A percentile compares a stretch with the other conserved stretches of the same genome.
Evolutionary conservation across 2,888 invertebrate species (phyloP).

Genomic region (Patella pellucida): DNA sequence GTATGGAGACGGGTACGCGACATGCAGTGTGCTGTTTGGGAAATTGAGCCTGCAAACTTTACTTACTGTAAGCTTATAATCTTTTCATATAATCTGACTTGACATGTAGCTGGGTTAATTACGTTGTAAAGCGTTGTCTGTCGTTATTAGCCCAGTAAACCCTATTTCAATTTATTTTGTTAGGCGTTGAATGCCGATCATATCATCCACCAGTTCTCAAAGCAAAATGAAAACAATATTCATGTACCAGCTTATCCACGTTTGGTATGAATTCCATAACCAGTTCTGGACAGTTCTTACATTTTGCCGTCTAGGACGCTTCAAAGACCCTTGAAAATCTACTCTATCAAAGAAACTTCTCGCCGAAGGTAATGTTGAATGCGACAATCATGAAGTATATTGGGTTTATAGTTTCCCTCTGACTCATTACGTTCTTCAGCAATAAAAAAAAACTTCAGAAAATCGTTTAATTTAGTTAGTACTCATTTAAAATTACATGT

Average conservation of each 20-base stretch:
- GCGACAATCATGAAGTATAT: no score
- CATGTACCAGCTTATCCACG: neutral
- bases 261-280: neutral
- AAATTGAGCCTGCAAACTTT: neutral
- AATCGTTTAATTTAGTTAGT: no score
- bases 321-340: neutral
- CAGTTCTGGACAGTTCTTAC: neutral
- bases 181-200: neutral
- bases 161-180: neutral
- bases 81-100: neutral
- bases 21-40: no score
- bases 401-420: neutral
- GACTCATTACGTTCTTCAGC: neutral
- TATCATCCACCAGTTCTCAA: neutral
- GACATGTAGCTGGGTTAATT: neutral
- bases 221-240: neutral
- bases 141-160: no score
- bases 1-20: no score
- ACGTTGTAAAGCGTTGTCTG: neutral
- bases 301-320: neutral
- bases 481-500: no score
- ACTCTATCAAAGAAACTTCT: neutral
- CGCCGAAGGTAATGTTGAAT: no score
- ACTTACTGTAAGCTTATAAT: neutral
- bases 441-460: neutral